Base-by-base conservation (phyloP, 2,888 invertebrate genomes). In the Archips crataeganus region DNA sequence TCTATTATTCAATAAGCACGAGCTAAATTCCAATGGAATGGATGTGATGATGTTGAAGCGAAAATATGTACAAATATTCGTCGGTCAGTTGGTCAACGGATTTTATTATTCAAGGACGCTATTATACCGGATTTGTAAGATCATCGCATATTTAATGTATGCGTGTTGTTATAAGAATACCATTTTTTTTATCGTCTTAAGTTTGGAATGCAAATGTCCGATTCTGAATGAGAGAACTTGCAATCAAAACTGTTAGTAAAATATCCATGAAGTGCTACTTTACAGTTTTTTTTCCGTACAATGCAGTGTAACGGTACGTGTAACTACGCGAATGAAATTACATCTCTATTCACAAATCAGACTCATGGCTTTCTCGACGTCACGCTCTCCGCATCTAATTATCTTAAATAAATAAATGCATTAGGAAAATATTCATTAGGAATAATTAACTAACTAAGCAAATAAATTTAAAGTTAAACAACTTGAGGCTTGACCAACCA, bases 41-140 rank as follows among this genome's bases (percentile, higher is more conserved):
- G n/a, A n/a, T n/a, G 47, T 60, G 64, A 51, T 32, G 42, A 32
- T 32, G 57, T 57, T 45, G 49, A 13, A 70, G 34, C 75, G 77
- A 76, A 80, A 81, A 57, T 72, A 60, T 65, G 71, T 3, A n/a
- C n/a, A 13, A 57, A 57, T 57, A 57, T 64, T 62, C 70, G 75
- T 61, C 74, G 86, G 83, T 85, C 84, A 87, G 84, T 84, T 85
- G 85, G 84, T 82, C 87, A 88, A 86, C 87, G 84, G 82, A 87
- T 86, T 88, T 85, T 79, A 79, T 78, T 81, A 79, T 77, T 79
- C 89, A 88, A 89, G 89, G 89, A 85, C 89, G 84, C 81, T 80
- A 39, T 75, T 69, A 81, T 81, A 80, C 83, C 81, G 80, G 82
- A 79, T 83, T 82, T 77, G 78, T 79, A 78, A 70, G 23, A 72